Conservation (phyloP, 1,140 invertebrate genomes). For the Cylas formicarius region DNA sequence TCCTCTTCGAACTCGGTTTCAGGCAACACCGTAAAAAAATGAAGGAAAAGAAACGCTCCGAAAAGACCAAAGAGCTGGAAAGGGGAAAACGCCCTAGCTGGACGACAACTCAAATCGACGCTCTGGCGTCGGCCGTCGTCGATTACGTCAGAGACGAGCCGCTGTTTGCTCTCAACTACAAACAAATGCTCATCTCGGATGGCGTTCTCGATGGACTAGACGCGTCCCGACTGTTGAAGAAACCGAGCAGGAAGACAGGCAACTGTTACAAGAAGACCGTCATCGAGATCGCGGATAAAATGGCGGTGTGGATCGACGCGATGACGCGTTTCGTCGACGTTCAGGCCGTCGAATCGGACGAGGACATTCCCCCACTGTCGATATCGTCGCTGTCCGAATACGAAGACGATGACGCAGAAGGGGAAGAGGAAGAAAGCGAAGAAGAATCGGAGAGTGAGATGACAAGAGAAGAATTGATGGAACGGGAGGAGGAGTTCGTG, state of each 20-base stretch:
- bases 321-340: slow-evolving; percentile 29
- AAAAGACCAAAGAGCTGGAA: slow-evolving; percentile 13
- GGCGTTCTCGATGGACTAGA: slow-evolving; percentile 22
- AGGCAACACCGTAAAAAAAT: slow-evolving; percentile 18
- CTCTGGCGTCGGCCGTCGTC: slow-evolving; percentile 19
- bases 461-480: slow-evolving; percentile 11
- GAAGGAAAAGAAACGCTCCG: slow-evolving; percentile 12
- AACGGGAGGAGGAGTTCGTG: neutral
- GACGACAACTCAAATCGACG: slow-evolving; percentile 19
- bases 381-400: slow-evolving; percentile 19
- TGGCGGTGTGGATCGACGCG: slow-evolving; percentile 31
- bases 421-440: slow-evolving; percentile 8
- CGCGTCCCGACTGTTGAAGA: slow-evolving; percentile 15
- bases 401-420: slow-evolving; percentile 19
- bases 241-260: slow-evolving; percentile 23
- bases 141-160: slow-evolving; percentile 26
- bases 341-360: slow-evolving; percentile 22
- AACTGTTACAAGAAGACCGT: slow-evolving; percentile 25
- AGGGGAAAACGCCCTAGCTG: slow-evolving; percentile 18
- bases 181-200: slow-evolving; percentile 32
- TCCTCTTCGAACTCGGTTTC: slow-evolving; percentile 1
- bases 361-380: slow-evolving; percentile 20
- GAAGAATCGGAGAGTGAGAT: slow-evolving; percentile 12
- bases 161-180: slow-evolving; percentile 26
- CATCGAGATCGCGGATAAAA: slow-evolving; percentile 29